Evolutionary conservation across 2,888 invertebrate genomes (phyloP).

Genomic region (Drosophila putrida): DNA sequence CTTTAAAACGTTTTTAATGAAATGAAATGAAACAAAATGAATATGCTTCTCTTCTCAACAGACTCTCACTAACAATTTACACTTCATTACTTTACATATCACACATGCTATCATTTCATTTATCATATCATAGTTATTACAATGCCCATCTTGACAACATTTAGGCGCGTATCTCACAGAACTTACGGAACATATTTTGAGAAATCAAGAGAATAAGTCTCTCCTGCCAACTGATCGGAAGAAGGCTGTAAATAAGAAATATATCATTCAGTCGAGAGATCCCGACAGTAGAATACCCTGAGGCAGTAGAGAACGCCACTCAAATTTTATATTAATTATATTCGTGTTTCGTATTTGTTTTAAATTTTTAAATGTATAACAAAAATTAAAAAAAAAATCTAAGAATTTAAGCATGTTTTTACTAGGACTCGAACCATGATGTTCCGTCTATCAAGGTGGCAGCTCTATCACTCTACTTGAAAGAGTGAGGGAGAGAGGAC

Average conservation of each 20-base stretch:
- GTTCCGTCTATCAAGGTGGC: too few species aligned
- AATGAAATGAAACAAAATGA: conserved; percentile 27
- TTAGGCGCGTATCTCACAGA: conserved; percentile 1
- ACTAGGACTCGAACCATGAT: too few species aligned
- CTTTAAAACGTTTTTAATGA: conserved; percentile 32
- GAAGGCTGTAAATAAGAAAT: conserved; percentile 16
- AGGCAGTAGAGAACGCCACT: too few species aligned
- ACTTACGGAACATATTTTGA: neutral
- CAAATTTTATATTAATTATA: too few species aligned
- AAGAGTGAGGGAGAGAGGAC: too few species aligned
- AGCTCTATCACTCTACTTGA: too few species aligned
- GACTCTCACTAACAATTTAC: neutral
- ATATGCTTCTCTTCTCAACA: conserved; percentile 1
- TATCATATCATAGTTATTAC: neutral
- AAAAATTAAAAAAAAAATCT: too few species aligned
- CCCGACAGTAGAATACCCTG: too few species aligned
- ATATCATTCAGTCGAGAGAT: too few species aligned
- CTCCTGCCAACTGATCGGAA: conserved; percentile 56
- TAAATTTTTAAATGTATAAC: too few species aligned
- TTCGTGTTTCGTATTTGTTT: too few species aligned
- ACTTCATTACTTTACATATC: neutral
- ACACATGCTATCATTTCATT: neutral
- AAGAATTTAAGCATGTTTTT: too few species aligned
- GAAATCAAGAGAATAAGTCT: neutral
- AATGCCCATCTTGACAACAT: neutral